Percentiles rank a stretch among this genome's conserved stretches.
These are phyloP conservation scores for Cottus gobio DNA, from an alignment of 2,113 vertebrate genomes.

Conservation along the genomic window DNA sequence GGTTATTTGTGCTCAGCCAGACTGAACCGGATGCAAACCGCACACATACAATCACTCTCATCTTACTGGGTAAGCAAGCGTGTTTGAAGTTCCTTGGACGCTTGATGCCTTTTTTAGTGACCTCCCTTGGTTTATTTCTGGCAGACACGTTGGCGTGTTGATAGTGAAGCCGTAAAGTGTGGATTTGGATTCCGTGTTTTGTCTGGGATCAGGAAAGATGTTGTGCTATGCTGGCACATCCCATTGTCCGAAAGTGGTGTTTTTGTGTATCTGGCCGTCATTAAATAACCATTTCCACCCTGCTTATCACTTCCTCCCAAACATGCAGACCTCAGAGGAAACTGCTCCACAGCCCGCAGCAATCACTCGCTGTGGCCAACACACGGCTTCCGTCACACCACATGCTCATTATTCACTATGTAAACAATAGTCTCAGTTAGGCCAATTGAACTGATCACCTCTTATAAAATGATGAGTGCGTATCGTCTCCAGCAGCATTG, in stretches of 20 bases:
- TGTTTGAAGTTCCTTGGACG: too few species aligned
- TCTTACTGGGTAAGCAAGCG: too few species aligned
- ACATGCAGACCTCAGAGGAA: constrained; percentile 29
- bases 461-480: background rate
- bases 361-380: background rate
- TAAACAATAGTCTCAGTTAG: background rate
- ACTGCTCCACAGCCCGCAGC: background rate
- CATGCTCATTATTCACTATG: background rate
- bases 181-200: constrained; percentile 31
- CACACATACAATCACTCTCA: too few species aligned
- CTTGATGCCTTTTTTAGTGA: background rate
- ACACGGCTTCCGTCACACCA: background rate
- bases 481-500: background rate
- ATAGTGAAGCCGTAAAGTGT: background rate
- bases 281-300: constrained; percentile 42
- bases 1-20: too few species aligned
- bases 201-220: constrained; percentile 43
- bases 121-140: background rate
- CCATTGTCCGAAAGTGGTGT: constrained; percentile 29
- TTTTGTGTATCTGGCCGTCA: constrained; percentile 43
- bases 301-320: constrained; percentile 65
- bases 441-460: too few species aligned
- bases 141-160: background rate
- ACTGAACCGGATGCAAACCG: too few species aligned
- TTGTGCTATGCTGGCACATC: background rate